A percentile compares a stretch with the other conserved stretches of the same genome.
These are phyloP conservation scores for Pocillopora damicornis DNA, from an alignment of 64 coral and sea anemone species.

Conservation along the genomic window DNA sequence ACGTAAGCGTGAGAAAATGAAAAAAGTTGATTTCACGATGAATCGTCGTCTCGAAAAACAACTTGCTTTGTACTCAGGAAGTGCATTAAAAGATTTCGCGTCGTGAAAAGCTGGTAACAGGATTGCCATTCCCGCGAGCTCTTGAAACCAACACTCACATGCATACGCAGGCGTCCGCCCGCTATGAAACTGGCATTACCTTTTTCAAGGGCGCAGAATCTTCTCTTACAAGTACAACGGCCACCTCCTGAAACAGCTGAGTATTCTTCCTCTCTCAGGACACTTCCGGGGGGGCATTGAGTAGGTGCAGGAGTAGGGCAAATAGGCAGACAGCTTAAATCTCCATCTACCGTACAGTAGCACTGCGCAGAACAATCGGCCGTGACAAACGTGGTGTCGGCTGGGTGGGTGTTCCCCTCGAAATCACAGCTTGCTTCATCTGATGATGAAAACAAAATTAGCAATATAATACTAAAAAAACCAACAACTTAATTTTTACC, in stretches of 20 bases:
- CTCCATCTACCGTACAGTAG: background rate
- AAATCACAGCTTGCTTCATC: conserved; percentile 2
- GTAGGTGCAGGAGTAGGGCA: background rate
- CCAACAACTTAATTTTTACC: background rate
- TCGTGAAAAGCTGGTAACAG: background rate
- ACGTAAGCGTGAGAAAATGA: background rate
- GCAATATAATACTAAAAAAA: background rate
- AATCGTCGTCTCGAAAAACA: background rate
- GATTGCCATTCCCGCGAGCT: background rate
- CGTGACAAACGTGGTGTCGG: conserved; percentile 29
- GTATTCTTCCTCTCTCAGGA: conserved; percentile 1
- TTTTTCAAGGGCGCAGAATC: conserved; percentile 22
- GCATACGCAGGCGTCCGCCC: background rate
- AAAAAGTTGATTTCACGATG: background rate
- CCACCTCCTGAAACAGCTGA: background rate
- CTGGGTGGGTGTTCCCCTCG: background rate
- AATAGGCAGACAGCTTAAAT: conserved; percentile 24
- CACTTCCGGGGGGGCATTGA: conserved; percentile 31
- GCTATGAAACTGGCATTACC: background rate
- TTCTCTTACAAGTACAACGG: conserved; percentile 37
- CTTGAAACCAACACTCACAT: background rate
- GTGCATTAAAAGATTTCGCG: background rate
- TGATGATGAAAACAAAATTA: background rate
- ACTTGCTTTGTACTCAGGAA: background rate
- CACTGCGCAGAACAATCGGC: conserved; percentile 20